Evolutionary conservation across 2,888 invertebrate species (phyloP), one percentile per base, ranked within the genome.

Genomic region (Trichopoda pennipes): DNA sequence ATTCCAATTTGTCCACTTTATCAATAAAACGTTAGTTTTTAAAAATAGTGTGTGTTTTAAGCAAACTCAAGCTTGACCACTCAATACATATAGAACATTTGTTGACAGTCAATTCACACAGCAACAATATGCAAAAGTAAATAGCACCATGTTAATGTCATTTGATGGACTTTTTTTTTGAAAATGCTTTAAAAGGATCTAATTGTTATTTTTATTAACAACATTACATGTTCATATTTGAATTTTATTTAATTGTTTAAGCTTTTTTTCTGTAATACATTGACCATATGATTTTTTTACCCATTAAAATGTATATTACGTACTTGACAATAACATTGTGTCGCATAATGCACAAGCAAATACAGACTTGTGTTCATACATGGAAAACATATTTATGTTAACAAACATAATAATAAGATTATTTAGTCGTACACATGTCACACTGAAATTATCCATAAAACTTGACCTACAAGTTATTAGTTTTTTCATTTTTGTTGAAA

Each of bases 381-480:
- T 14, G 12, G 23, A 38, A 42, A 42, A 19, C 38, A 32, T 32
- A 61, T 49, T 17, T 49, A 17, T 49, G 63, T 47, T 66, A 55
- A 42, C 68, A 55, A 55, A 55, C 23, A 49, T 70, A 49, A 76
- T 70, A 49, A 76, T 61, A 68, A 76, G 47, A 72, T 78, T 66
- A 78, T 56, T 28, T 51, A 72, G 38, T 19, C 58, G 53, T 6
- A 55, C 19, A 64, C 73, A 53, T 44, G 73, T 35, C 35, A 47
- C 17, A 56, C 17, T 56, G 17, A 38, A 55, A 47, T 64, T 47
- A 47, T 17, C 21, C 56, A 74, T 69, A 60, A 55, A 55, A n/a
- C 55, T 76, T 61, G 53, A 69, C 69, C 76, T 61, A 68, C 51
- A 76, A 76, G 32, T 68, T 53, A 69, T 69, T 69, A 55, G 47